Evolutionary conservation across 35 echinoderm and acorn worm genomes (phyloP).

Genomic region (Lytechinus variegatus): DNA sequence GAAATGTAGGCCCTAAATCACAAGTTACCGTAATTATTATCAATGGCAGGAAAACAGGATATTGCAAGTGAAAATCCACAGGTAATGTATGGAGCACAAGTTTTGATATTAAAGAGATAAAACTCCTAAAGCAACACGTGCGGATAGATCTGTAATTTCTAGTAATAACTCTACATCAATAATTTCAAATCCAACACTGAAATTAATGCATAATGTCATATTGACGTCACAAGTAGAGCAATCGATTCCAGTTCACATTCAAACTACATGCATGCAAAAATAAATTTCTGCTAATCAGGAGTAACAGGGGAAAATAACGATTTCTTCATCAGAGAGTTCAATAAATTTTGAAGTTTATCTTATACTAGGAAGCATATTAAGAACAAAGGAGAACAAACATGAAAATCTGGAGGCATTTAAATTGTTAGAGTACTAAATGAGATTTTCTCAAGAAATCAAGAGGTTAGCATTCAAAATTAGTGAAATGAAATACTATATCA

Average conservation of each 20-base stretch:
- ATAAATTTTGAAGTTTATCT: no score
- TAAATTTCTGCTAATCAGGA: not conserved
- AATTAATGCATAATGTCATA: not conserved
- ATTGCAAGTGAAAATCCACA: constrained; percentile 31
- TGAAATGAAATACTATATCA: no score
- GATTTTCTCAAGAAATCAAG: no score
- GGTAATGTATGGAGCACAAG: not conserved
- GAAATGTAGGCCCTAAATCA: not conserved
- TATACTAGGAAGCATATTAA: no score
- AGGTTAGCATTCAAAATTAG: no score
- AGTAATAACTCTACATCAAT: not conserved
- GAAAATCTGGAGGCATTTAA: no score
- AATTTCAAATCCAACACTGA: not conserved
- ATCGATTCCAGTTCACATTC: not conserved
- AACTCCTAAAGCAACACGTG: not conserved
- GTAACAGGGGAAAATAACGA: no score
- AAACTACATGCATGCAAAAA: not conserved
- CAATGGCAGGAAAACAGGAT: not conserved
- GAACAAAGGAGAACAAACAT: no score
- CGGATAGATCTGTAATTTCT: not conserved
- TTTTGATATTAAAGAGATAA: not conserved
- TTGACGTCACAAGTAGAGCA: not conserved
- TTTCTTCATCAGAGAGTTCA: no score
- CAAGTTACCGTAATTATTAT: not conserved
- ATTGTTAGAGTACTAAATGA: no score